A percentile compares a stretch with the other conserved stretches of the same genome.
Evolutionary conservation across 2,888 invertebrate genomes (phyloP).

Genomic region (Ennomos quercinarius): DNA sequence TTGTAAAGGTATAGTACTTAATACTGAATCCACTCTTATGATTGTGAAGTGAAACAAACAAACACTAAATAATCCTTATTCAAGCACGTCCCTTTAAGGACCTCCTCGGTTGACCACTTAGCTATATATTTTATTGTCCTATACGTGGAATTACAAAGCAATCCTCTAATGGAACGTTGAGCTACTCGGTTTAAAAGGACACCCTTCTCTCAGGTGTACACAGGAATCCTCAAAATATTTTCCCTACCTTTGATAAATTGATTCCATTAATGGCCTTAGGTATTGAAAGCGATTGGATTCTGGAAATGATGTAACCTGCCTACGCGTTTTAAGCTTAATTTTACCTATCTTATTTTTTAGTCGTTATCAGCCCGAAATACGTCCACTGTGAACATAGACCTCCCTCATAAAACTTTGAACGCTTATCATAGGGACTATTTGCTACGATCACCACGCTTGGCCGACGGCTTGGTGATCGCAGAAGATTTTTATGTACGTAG

Average conservation of each 20-base stretch:
- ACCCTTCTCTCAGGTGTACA: slow-evolving; percentile 17
- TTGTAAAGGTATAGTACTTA: too few relatives aligned
- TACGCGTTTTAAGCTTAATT: background rate
- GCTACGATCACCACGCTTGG: too few relatives aligned
- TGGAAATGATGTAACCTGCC: slow-evolving; percentile 25
- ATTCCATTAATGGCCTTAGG: slow-evolving; percentile 48
- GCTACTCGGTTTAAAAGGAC: slow-evolving; percentile 25
- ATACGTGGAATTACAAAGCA: slow-evolving; percentile 48
- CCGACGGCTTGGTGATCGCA: too few relatives aligned
- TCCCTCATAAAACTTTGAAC: too few relatives aligned
- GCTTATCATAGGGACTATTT: too few relatives aligned
- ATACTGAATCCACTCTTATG: too few relatives aligned
- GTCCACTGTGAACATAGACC: too few relatives aligned
- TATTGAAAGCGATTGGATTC: slow-evolving; percentile 11
- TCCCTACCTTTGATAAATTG: slow-evolving; percentile 50
- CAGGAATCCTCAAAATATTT: slow-evolving; percentile 40
- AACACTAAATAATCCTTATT: slow-evolving; percentile 1
- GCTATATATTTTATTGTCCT: slow-evolving; percentile 13
- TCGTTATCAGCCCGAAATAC: too few relatives aligned
- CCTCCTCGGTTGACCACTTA: slow-evolving; percentile 6
- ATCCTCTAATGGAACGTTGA: slow-evolving; percentile 51
- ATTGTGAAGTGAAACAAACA: background rate
- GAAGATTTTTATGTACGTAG: too few relatives aligned
- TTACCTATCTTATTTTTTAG: background rate
- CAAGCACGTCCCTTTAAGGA: slow-evolving; percentile 5